These are phyloP conservation scores for Pachyrhynchus sulphureomaculatus DNA, from an alignment of 1,140 invertebrate genomes.

Conservation along the genomic window DNA sequence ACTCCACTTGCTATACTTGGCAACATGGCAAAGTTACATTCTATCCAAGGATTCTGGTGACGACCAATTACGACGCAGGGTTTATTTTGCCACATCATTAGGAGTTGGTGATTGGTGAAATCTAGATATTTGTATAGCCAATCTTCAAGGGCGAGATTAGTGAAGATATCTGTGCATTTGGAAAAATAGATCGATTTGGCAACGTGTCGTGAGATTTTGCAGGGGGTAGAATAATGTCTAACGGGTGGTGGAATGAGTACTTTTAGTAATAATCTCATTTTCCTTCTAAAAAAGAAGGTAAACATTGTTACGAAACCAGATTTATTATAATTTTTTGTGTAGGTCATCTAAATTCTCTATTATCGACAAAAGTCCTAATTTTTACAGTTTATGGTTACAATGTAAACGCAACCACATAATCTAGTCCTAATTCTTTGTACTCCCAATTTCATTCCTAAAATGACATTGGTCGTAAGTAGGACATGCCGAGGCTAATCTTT, in stretches of 20 bases:
- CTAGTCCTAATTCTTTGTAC: too few relatives aligned
- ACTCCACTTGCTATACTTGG: slow-evolving; percentile 63
- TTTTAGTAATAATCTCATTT: slow-evolving; percentile 2
- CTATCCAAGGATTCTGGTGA: slow-evolving; percentile 95
- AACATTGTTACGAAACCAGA: too few relatives aligned
- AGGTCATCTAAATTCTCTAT: too few relatives aligned
- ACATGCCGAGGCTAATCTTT: too few relatives aligned
- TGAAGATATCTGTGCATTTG: slow-evolving; percentile 83
- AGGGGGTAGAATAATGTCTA: neutral
- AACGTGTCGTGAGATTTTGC: neutral
- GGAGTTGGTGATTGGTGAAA: slow-evolving; percentile 75
- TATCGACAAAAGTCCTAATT: too few relatives aligned
- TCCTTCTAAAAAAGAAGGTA: neutral
- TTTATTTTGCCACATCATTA: slow-evolving; percentile 89
- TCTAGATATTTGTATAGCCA: slow-evolving; percentile 88
- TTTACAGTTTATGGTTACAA: too few relatives aligned
- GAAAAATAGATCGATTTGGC: slow-evolving; percentile 60
- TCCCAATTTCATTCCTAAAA: too few relatives aligned
- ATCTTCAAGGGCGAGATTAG: slow-evolving; percentile 91
- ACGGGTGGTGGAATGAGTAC: neutral
- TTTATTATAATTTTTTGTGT: too few relatives aligned
- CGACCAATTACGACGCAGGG: slow-evolving; percentile 94
- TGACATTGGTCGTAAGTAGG: too few relatives aligned
- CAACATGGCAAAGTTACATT: slow-evolving; percentile 68
- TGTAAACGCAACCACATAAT: too few relatives aligned